Base-by-base conservation (phyloP, 1,140 invertebrate species). In the Monomorium pharaonis region DNA sequence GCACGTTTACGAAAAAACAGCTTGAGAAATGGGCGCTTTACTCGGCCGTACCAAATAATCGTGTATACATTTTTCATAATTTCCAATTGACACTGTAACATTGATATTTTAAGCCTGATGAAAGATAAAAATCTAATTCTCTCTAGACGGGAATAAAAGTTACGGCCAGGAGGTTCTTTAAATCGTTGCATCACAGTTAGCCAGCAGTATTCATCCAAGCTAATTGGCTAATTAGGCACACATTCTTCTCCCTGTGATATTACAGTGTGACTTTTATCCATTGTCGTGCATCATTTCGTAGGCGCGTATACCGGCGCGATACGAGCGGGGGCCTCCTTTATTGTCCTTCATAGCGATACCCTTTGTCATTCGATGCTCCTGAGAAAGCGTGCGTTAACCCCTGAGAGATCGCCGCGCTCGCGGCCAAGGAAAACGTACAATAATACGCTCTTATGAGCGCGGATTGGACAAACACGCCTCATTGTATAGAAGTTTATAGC, bases 381-480 rank as follows among this genome's bases (percentile, higher is more conserved):
- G 78, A 70, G 78, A 70, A 70, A 81, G 37, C 78, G 67, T 74
- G 44, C 37, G 27, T 83, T 74, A 83, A 83, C 67, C 51, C 33
- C 14, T 33, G n/a, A 12, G n/a, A 12, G 14, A 65, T 21, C 14
- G n/a, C 4, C 76, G 51, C 24, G 10, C 37, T 44, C 51, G 3
- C 62, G 14, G 51, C 30, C 37, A 37, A 37, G 37, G 18, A 24
- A 81, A 70, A 44, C 49, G 49, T 56, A 24, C 27, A 9, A n/a
- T n/a, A n/a, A n/a, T 42, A 3, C 42, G 24, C 4, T 7, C 12
- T 58, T 51, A 27, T 3, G 3, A 37, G 21, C 37, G 14, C 14
- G 37, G 3, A 10, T 42, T 27, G 37, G n/a, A 63, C 42, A 63
- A 77, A 77, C 24, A 33, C 37, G 42, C 0, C 42, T 63, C 56